Conservation (phyloP, 2,113 vertebrate genomes). For the Gallinago media region DNA sequence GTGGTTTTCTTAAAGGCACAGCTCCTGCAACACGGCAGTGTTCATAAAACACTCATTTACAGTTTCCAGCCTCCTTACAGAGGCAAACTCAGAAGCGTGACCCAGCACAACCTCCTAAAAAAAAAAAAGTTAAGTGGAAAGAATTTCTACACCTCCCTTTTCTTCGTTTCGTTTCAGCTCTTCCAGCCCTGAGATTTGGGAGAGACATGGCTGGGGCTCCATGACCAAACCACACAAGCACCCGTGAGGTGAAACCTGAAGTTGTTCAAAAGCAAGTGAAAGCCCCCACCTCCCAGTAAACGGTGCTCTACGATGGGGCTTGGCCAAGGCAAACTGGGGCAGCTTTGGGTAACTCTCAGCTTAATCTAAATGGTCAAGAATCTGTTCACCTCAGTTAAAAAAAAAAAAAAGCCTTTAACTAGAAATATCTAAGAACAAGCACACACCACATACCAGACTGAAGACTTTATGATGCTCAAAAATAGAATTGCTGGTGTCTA, state of each 20-base stretch:
- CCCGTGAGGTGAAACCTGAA: accelerated
- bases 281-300: neutral
- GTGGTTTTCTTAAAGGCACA: conserved; percentile 46
- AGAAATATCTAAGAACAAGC: neutral
- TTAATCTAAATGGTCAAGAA: neutral
- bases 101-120: neutral
- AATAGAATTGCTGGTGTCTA: neutral
- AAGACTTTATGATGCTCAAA: neutral
- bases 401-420: neutral
- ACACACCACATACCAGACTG: accelerated
- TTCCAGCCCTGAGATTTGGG: neutral
- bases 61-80: neutral
- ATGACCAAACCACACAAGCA: accelerated
- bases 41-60: neutral
- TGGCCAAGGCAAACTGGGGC: neutral
- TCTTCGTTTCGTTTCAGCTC: neutral
- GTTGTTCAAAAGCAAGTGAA: neutral
- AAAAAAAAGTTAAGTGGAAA: neutral
- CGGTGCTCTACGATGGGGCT: accelerated
- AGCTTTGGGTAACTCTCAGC: neutral
- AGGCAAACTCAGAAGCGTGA: neutral
- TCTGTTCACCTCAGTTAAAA: neutral
- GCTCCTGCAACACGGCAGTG: neutral
- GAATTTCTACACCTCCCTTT: neutral
- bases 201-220: neutral